These are phyloP conservation scores for Blastobasis adustella DNA, from an alignment of 2,888 invertebrate species.

Conservation along the genomic window DNA sequence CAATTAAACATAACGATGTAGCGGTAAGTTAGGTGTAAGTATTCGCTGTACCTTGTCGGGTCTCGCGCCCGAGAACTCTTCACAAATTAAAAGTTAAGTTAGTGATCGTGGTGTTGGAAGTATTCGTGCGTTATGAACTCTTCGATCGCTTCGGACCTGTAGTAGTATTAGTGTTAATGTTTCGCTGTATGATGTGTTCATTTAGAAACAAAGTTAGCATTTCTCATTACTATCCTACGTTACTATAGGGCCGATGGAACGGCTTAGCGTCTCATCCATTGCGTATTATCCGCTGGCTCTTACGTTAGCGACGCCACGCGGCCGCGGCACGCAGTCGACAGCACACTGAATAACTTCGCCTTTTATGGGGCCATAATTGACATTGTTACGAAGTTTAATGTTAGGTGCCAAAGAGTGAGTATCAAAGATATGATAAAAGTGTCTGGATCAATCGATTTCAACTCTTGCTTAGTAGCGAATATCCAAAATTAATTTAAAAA, in stretches of 20 bases:
- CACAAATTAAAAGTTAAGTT: slow-evolving; percentile 65
- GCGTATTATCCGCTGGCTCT: slow-evolving; percentile 61
- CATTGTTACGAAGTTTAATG: slow-evolving; percentile 48
- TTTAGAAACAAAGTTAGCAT: slow-evolving; percentile 58
- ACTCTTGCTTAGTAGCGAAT: slow-evolving; percentile 54
- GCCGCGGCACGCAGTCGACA: too few relatives aligned
- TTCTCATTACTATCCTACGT: slow-evolving; percentile 49
- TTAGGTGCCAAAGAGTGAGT: slow-evolving; percentile 73
- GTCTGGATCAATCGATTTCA: slow-evolving; percentile 59
- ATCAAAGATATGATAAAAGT: slow-evolving; percentile 61
- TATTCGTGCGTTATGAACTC: slow-evolving; percentile 46
- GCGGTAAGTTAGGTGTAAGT: slow-evolving; percentile 59
- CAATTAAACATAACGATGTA: slow-evolving; percentile 55
- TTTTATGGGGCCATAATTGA: slow-evolving; percentile 37
- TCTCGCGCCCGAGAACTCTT: slow-evolving; percentile 52
- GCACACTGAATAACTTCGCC: slow-evolving; percentile 19
- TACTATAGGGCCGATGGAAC: slow-evolving; percentile 49
- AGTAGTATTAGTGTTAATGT: slow-evolving; percentile 61
- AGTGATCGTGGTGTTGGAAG: slow-evolving; percentile 49
- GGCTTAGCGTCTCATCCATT: slow-evolving; percentile 35
- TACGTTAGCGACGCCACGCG: slow-evolving; percentile 33
- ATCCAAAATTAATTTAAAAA: slow-evolving; percentile 64
- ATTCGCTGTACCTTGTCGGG: slow-evolving; percentile 61
- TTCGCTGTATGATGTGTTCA: slow-evolving; percentile 70
- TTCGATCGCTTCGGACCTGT: slow-evolving; percentile 60